A percentile compares a stretch with the other conserved stretches of the same genome.
Evolutionary conservation across 2,113 vertebrate genomes (phyloP).

Genomic region (Zosterops hypoxanthus): DNA sequence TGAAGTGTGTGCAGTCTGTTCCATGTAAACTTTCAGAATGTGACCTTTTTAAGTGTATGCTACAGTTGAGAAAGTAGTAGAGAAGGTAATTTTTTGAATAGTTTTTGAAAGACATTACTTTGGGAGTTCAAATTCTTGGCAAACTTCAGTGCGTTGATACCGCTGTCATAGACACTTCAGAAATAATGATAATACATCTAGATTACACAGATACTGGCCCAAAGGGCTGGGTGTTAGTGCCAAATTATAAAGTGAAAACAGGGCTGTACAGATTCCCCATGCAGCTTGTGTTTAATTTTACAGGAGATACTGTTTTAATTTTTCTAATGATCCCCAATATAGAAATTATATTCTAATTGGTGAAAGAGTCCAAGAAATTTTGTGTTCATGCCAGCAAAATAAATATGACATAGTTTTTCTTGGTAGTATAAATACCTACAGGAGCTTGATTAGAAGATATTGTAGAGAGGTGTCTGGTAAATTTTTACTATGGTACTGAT

Average conservation of each 20-base stretch:
- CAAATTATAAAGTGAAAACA: not conserved
- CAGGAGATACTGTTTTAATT: constrained; percentile 55
- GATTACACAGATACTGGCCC: constrained; percentile 12
- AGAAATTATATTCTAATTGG: constrained; percentile 27
- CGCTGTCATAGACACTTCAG: not conserved
- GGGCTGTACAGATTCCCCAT: not conserved
- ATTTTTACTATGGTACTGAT: not conserved
- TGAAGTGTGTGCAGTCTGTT: not conserved
- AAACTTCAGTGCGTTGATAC: not conserved
- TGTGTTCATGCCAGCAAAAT: constrained; percentile 14
- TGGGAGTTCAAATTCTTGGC: constrained; percentile 1
- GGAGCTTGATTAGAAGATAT: not conserved
- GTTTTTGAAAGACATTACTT: not conserved
- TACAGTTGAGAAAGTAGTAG: not conserved
- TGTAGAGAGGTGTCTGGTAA: not conserved
- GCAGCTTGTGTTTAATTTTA: constrained; percentile 48
- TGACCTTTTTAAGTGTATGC: not conserved
- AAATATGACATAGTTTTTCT: not conserved
- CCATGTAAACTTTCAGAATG: not conserved
- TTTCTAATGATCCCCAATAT: constrained; percentile 35
- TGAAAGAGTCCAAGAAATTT: constrained; percentile 30
- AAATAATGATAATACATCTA: constrained; percentile 35
- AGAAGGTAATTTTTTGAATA: not conserved
- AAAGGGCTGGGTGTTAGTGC: constrained; percentile 1
- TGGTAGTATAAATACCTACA: not conserved